Evolutionary conservation across 1,140 invertebrate genomes (phyloP).

Genomic region (Capitella teleta): DNA sequence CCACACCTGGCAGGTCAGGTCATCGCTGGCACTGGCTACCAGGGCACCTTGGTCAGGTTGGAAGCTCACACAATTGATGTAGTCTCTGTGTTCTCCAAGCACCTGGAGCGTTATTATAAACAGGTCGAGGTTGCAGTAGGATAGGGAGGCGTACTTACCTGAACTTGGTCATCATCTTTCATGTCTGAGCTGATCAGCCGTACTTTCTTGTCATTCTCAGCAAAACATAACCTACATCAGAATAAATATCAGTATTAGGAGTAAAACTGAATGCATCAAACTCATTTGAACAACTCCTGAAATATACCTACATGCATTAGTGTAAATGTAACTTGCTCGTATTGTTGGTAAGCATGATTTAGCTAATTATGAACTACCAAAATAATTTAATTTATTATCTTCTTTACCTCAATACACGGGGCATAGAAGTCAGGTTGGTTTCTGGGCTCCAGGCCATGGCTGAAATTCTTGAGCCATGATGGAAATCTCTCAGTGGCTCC

Average conservation of each 20-base stretch:
- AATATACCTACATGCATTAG: neutral
- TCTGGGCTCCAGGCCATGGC: constrained; percentile 30
- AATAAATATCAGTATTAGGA: neutral
- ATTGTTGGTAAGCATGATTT: neutral
- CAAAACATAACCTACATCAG: neutral
- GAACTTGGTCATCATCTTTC: neutral
- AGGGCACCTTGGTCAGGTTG: constrained; percentile 54
- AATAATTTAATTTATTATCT: neutral
- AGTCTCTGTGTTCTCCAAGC: constrained; percentile 55
- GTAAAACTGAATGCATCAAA: neutral
- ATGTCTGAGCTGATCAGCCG: neutral
- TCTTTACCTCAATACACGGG: constrained; percentile 17
- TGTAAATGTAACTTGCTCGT: neutral
- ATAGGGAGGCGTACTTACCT: too few species aligned
- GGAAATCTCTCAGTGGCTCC: constrained; percentile 21
- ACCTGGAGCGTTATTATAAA: constrained; percentile 36
- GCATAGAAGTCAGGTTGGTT: constrained; percentile 15
- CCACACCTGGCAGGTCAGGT: constrained; percentile 63
- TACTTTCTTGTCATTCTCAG: neutral
- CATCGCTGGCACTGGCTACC: constrained; percentile 63
- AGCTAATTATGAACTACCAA: neutral
- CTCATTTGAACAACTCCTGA: neutral
- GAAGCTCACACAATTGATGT: constrained; percentile 59
- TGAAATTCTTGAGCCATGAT: constrained; percentile 19
- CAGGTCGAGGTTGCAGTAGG: neutral